Evolutionary conservation across 2,888 invertebrate species (phyloP), one percentile per base, ranked within the genome.

Genomic region (Invenusta paracnida): DNA sequence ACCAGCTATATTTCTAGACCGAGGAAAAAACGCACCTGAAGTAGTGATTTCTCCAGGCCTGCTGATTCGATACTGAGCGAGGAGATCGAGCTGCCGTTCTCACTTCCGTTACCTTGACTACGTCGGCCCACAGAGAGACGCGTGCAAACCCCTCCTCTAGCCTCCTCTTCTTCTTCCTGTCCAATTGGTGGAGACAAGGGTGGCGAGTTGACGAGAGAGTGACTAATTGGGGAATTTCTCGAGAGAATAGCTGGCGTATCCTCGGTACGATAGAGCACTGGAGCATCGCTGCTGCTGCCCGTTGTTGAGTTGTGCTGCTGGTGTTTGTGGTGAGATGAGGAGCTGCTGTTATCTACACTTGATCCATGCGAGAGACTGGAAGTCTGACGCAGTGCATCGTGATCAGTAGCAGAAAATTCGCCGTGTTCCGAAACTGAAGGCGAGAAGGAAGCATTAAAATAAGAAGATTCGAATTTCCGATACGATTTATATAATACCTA

Each of bases 21-120:
- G n/a, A n/a, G n/a, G 48, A 48, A 5, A 17, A n/a, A 2, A 17
- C 1, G 13, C 31, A 83, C 83, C 83, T 84, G 27, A 73, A 84
- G 66, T 29, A 84, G 73, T 25, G 84, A 67, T 1, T 67, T 2
- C 23, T 84, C 84, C 66, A 84, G 28, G 27, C 84, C 84, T 25
- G 67, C 84, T 28, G 84, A 84, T 67, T 84, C 84, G n/a, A 84
- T 67, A 84, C 84, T 84, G 2, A 84, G 81, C 11, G 84, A 84
- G 31, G 67, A 67, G 27, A 84, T 29, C 1, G 84, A 84, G 29
- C 84, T 84, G 17, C 81, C 29, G 67, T 84, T 67, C 11, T 84
- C 84, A 84, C 29, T 73, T 1, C 23, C 79, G 23, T 48, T n/a
- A 23, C 79, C 79, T 28, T 79, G 79, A 79, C 79, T 79, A 25